Evolutionary conservation across 2,888 invertebrate genomes (phyloP).

Genomic region (Drosophila putrida): DNA sequence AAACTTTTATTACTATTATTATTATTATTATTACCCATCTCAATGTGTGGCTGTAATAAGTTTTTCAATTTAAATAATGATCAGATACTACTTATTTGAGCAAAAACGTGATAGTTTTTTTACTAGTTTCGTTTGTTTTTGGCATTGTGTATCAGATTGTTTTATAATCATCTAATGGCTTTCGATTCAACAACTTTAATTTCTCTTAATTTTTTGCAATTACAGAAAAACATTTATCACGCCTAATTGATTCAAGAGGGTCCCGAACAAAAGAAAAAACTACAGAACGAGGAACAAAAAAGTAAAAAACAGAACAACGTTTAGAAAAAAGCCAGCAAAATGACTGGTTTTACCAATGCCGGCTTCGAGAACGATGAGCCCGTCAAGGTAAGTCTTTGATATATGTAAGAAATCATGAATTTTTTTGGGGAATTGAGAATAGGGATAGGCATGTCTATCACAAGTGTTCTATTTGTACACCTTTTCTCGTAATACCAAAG

Average conservation of each 20-base stretch:
- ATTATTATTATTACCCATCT: slow-evolving; percentile 36
- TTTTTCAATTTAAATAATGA: slow-evolving; percentile 51
- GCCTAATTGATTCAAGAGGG: slow-evolving; percentile 34
- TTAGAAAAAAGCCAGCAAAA: slow-evolving; percentile 61
- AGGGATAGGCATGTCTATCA: not conserved
- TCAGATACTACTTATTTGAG: slow-evolving; percentile 13
- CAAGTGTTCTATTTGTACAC: not conserved
- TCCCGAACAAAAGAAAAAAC: not conserved
- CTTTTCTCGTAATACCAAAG: not conserved
- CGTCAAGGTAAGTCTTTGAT: slow-evolving; percentile 81
- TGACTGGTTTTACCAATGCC: slow-evolving; percentile 84
- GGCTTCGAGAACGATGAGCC: slow-evolving; percentile 85
- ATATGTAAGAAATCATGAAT: not conserved
- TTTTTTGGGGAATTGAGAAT: too few relatives aligned
- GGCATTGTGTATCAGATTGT: slow-evolving; percentile 25
- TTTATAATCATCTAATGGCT: slow-evolving; percentile 31
- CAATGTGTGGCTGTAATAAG: slow-evolving; percentile 38
- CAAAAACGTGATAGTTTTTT: slow-evolving; percentile 26
- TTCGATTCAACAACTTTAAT: slow-evolving; percentile 37
- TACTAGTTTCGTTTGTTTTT: slow-evolving; percentile 16
- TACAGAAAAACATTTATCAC: slow-evolving; percentile 38
- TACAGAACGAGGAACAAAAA: not conserved
- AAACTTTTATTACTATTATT: slow-evolving; percentile 37
- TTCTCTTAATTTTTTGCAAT: slow-evolving; percentile 31
- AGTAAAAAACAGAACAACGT: not conserved